phyloP scores from a whole-genome alignment of 2,113 vertebrate genomes.

The Bettongia penicillata region DNA sequence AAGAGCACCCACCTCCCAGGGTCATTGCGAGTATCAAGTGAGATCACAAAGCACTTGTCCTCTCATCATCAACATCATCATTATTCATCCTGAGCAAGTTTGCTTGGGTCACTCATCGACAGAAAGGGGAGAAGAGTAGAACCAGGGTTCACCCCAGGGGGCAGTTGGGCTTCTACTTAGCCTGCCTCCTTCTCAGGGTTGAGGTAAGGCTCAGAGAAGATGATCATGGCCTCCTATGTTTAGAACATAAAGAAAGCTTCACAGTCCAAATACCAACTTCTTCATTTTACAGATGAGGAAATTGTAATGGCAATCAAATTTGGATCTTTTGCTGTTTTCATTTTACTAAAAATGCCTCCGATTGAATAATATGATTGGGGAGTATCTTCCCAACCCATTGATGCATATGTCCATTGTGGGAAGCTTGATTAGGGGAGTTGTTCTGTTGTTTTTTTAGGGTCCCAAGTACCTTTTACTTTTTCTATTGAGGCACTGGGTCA shows the following conservation, averaged over 20 bases:
- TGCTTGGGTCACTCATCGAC: background rate
- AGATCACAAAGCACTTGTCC: background rate
- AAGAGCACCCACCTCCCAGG: background rate
- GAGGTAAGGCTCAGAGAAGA: background rate
- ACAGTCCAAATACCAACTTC: background rate
- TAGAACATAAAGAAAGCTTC: background rate
- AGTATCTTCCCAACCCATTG: no score
- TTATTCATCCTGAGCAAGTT: background rate
- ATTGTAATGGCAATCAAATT: no score
- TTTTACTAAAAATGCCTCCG: no score
- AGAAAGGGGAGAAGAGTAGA: background rate
- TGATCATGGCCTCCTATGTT: background rate
- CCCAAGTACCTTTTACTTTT: no score
- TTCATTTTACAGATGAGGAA: background rate
- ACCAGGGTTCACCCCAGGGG: background rate
- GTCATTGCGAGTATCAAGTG: background rate
- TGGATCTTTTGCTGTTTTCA: no score
- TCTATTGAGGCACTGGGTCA: no score
- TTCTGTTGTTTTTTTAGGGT: no score
- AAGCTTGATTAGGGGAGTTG: no score
- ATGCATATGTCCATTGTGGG: no score
- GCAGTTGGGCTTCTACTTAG: background rate
- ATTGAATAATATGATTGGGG: no score
- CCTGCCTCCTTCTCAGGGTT: background rate
- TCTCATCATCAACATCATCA: no score